These are phyloP conservation scores for Malurus leucopterus DNA, from an alignment of 2,797 vertebrate species.

Conservation along the genomic window DNA sequence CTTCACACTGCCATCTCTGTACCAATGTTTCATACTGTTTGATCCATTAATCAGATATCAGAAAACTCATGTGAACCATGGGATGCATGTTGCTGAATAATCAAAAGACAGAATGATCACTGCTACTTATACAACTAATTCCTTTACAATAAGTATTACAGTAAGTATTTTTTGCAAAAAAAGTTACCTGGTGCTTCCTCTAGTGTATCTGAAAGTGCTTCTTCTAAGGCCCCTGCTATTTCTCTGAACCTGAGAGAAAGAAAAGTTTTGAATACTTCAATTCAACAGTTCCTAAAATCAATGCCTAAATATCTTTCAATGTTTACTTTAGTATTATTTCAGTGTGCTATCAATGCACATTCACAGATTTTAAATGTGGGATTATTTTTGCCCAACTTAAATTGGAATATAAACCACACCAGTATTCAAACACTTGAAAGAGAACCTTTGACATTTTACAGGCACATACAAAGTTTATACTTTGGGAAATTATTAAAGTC, in stretches of 20 bases:
- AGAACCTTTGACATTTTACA: background rate
- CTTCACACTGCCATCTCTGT: background rate
- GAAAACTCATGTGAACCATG: background rate
- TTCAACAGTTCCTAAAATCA: background rate
- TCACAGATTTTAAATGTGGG: background rate
- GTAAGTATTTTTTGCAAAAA: background rate
- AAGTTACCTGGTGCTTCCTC: conserved; percentile 84
- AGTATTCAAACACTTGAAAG: background rate
- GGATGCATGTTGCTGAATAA: background rate
- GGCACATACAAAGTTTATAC: background rate
- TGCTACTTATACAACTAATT: background rate
- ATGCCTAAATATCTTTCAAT: background rate
- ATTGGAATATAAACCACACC: background rate
- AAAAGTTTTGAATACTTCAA: background rate
- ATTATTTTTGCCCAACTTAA: background rate
- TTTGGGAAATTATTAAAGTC: background rate
- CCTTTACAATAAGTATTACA: background rate
- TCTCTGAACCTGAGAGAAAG: conserved; percentile 84
- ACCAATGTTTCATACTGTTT: background rate
- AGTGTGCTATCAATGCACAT: background rate
- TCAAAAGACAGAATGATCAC: background rate
- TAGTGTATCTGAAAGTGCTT: conserved; percentile 79
- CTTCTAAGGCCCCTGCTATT: conserved; percentile 89
- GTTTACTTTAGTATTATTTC: background rate
- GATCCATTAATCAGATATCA: background rate